Base-by-base conservation (phyloP, 1,140 invertebrate species). In the Brachionus calyciflorus region DNA sequence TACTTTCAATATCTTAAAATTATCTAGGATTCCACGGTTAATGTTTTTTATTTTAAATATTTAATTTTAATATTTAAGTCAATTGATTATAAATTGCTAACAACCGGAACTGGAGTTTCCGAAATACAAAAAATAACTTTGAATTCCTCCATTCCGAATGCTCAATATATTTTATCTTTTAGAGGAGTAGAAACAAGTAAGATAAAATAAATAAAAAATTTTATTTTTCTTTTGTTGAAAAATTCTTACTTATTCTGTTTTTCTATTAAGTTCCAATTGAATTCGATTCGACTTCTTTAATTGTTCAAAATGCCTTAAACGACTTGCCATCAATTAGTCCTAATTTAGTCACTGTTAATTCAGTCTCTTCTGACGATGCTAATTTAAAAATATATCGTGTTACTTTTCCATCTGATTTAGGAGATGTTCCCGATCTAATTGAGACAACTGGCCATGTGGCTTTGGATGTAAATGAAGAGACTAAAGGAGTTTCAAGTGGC, bases 251-350 rank as follows among this genome's bases (percentile, higher is more conserved):
- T 24, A 48, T 46, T 30, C 14, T n/a, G 17, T 10, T 48, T 51
- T 48, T 70, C 19, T 41, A 41, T 48, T 28, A 33, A 70, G 69
- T 51, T 40, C 24, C 19, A n/a, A 30, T 73, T 0, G 28, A 73
- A 26, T 73, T 51, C 51, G 69, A 73, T 12, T 24, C 73, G 12
- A 57, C 49, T 6, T 19, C 51, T 40, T n/a, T 28, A 6, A 17
- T 26, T 41, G 24, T 76, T n/a, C 51, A 60, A 41, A 24, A 37
- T 10, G 73, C 73, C 7, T 30, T 76, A 6, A 76, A 76, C 19
- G 73, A 76, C 40, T 57, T 76, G 19, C 73, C 60, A 44, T 14
- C 60, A 24, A 44, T 65, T 14, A 21, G 33, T n/a, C 60, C 73
- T 2, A 76, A 55, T 40, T 9, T 76, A 24, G 46, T 51, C 0